Percentiles rank a stretch among this genome's conserved stretches.
Conservation (phyloP, 2,797 vertebrate species). For the Hybognathus amarus region DNA sequence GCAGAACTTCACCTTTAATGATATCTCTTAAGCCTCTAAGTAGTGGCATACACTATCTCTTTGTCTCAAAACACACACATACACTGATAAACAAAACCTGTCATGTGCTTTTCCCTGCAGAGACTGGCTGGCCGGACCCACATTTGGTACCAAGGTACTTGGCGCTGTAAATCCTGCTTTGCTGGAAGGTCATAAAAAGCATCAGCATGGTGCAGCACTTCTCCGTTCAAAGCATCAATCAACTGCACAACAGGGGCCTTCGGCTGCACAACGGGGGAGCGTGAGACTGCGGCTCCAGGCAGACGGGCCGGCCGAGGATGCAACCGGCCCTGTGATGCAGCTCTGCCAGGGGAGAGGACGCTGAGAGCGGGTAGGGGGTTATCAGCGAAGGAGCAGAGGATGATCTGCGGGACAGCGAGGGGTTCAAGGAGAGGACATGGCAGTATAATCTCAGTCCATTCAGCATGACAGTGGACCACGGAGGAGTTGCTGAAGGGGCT, state of each 20-base stretch:
- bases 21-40: constrained; percentile 19
- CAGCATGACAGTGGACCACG: background rate
- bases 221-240: constrained; percentile 60
- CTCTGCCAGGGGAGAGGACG: constrained; percentile 25
- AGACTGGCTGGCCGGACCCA: constrained; percentile 46
- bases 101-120: constrained; percentile 29
- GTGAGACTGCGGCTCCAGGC: constrained; percentile 8
- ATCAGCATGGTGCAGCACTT: constrained; percentile 59
- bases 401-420: constrained; percentile 8
- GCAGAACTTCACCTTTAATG: constrained; percentile 10
- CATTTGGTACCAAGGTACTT: constrained; percentile 65
- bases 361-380: constrained; percentile 46
- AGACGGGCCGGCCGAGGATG: constrained; percentile 12
- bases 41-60: constrained; percentile 15
- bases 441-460: constrained; percentile 22
- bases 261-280: constrained; percentile 31
- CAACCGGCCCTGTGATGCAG: constrained; percentile 8
- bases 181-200: constrained; percentile 64
- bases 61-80: constrained; percentile 4
- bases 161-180: constrained; percentile 59
- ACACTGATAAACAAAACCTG: constrained; percentile 34
- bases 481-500: constrained; percentile 1
- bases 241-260: constrained; percentile 48
- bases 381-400: constrained; percentile 43
- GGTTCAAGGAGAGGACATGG: constrained; percentile 43